Evolutionary conservation across 2,888 invertebrate species (phyloP).

Genomic region (Thymelicus lineola): DNA sequence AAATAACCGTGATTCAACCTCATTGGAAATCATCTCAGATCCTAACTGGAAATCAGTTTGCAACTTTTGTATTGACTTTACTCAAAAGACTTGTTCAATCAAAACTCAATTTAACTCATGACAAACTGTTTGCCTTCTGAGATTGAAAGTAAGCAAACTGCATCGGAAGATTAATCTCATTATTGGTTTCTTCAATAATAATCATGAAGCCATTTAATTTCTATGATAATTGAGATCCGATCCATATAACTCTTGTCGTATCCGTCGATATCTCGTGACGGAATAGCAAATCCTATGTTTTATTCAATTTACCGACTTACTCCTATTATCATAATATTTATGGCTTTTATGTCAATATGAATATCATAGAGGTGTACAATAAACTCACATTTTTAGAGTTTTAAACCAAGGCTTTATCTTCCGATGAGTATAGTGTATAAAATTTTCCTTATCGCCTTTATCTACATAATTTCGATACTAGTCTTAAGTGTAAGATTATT

Average conservation of each 20-base stretch:
- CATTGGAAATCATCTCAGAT: background rate
- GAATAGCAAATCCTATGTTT: background rate
- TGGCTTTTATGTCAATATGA: too few relatives aligned
- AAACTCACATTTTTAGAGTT: too few relatives aligned
- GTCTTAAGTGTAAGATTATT: too few relatives aligned
- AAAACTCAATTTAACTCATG: constrained; percentile 13
- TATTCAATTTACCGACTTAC: background rate
- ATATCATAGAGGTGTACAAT: too few relatives aligned
- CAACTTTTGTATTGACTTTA: background rate
- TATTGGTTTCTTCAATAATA: constrained; percentile 3
- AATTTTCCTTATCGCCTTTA: too few relatives aligned
- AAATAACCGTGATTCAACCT: background rate
- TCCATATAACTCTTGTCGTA: background rate
- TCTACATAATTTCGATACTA: too few relatives aligned
- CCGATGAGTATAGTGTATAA: too few relatives aligned
- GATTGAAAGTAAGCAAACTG: constrained; percentile 11
- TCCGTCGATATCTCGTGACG: too few relatives aligned
- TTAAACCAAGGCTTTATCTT: too few relatives aligned
- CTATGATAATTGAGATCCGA: constrained; percentile 1
- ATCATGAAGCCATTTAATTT: constrained; percentile 5
- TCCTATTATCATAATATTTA: too few relatives aligned
- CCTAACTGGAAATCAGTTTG: background rate
- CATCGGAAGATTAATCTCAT: constrained; percentile 2
- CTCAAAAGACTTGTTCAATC: constrained; percentile 10
- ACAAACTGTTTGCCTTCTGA: constrained; percentile 3